Percentiles rank a stretch among this genome's conserved stretches.
Conservation (phyloP, 2,888 invertebrate genomes). For the Agrotis clavis region DNA sequence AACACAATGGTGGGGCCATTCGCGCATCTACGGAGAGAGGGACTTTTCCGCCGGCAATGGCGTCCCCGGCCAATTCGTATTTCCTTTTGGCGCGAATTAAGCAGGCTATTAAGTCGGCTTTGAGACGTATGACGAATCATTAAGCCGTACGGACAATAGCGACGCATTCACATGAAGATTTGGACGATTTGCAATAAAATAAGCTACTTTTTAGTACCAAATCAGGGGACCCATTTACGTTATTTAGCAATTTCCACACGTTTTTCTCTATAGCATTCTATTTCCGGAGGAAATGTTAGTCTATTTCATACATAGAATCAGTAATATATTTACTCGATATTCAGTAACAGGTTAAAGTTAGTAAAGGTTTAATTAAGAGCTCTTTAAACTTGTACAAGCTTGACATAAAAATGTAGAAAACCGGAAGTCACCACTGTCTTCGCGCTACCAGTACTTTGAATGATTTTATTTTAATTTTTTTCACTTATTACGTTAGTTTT, state of each 20-base stretch:
- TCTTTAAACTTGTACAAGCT: too few species aligned
- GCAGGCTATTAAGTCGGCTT: conserved; percentile 89
- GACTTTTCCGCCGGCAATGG: conserved; percentile 83
- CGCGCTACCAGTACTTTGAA: too few species aligned
- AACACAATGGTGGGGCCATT: conserved; percentile 84
- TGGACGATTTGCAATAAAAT: conserved; percentile 76
- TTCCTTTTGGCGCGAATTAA: conserved; percentile 90
- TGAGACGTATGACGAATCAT: conserved; percentile 89
- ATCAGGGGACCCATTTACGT: conserved; percentile 57
- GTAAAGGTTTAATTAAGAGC: conserved; percentile 1
- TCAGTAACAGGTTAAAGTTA: not conserved
- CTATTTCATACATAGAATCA: conserved; percentile 9
- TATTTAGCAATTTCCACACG: conserved; percentile 61
- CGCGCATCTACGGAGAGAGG: conserved; percentile 81
- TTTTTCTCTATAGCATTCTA: conserved; percentile 62
- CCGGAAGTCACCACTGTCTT: too few species aligned
- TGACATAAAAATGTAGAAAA: too few species aligned
- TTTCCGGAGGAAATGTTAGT: conserved; percentile 63
- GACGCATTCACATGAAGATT: conserved; percentile 79
- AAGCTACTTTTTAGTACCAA: conserved; percentile 68
- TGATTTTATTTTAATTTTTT: too few species aligned
- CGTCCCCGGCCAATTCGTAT: conserved; percentile 85
- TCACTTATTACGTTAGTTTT: too few species aligned
- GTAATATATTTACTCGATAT: not conserved
- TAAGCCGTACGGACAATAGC: conserved; percentile 81